phyloP scores from a whole-genome alignment of 2,888 invertebrate genomes.

The Plemyria rubiginata region DNA sequence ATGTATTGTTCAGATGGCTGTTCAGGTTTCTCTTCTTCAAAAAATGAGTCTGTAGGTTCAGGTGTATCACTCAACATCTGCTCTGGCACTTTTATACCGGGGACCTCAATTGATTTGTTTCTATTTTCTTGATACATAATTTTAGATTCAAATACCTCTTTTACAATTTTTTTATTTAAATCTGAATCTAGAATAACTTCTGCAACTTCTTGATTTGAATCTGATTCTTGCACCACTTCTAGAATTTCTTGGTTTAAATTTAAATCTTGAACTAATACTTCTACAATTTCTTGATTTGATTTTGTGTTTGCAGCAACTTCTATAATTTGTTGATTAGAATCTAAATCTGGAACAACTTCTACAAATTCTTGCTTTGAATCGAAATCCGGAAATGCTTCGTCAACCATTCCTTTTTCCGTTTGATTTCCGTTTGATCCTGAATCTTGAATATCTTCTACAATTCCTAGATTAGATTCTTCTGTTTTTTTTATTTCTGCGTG shows the following conservation, averaged over 20 bases:
- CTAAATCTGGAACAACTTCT: not conserved
- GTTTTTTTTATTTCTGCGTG: slow-evolving; percentile 2
- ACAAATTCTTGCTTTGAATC: not conserved
- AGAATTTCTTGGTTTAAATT: not conserved
- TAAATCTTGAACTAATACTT: not conserved
- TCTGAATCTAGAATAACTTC: not conserved
- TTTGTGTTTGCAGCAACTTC: not conserved
- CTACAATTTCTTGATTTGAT: not conserved
- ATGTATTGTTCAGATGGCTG: slow-evolving; percentile 57
- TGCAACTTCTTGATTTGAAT: slow-evolving; percentile 1
- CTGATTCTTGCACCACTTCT: not conserved
- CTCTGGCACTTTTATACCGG: slow-evolving; percentile 40
- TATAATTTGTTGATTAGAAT: not conserved
- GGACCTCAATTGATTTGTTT: slow-evolving; percentile 28
- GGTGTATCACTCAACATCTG: slow-evolving; percentile 31
- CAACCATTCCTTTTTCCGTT: not conserved
- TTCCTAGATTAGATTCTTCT: slow-evolving; percentile 2
- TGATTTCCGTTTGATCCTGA: slow-evolving; percentile 5
- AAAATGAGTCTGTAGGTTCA: slow-evolving; percentile 22
- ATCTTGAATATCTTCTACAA: not conserved
- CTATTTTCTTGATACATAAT: slow-evolving; percentile 21
- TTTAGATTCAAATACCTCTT: slow-evolving; percentile 13
- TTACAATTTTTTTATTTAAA: slow-evolving; percentile 16
- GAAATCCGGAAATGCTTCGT: not conserved
- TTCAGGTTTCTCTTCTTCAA: slow-evolving; percentile 41